Evolutionary conservation across 2,113 vertebrate genomes (phyloP), one percentile per base, ranked within the genome.

Genomic region (Ictalurus furcatus): DNA sequence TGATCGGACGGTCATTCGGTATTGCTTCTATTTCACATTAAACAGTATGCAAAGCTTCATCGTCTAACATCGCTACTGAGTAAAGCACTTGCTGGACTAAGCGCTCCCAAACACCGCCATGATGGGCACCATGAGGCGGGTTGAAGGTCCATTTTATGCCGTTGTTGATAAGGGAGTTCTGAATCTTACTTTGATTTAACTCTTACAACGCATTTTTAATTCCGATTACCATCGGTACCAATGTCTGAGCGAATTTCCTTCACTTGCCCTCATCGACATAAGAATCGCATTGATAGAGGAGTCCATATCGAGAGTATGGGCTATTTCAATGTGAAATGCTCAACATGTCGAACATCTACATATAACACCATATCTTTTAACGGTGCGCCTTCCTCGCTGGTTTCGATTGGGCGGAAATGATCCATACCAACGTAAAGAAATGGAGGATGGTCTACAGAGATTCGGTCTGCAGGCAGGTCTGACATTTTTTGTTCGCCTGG

Each of bases 401-500:
- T 74, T 61, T 84, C 85, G 2, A 69, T n/a, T 67, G 76, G 76
- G 13, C 86, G 12, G 4, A 80, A 69, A 25, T 88, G 84, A 74
- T 84, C 87, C 23, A 61, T 44, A 1, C 48, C 81, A 13, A 44
- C 13, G 0, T 44, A 28, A 3, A 61, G 86, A 61, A 89, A 89
- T 37, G 74, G 59, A 25, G 86, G 86, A 37, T 17, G 61, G 58
- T 87, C 44, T 0, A 7, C 44, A 9, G 59, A 48, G 9, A 65
- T 25, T 63, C 59, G 23, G 59, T 61, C 59, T 23, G 6, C 21
- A 23, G 88, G 88, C 5, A 89, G 59, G 21, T 89, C 73, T 5
- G 88, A 12, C 73, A 86, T 89, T 71, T 89, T 88, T 52, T 86
- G 84, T 11, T 85, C 19, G n/a, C 59, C 59, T 61, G 59, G 21